These are phyloP conservation scores for Poecilus cupreus DNA, from an alignment of 2,888 invertebrate genomes.

Conservation along the genomic window DNA sequence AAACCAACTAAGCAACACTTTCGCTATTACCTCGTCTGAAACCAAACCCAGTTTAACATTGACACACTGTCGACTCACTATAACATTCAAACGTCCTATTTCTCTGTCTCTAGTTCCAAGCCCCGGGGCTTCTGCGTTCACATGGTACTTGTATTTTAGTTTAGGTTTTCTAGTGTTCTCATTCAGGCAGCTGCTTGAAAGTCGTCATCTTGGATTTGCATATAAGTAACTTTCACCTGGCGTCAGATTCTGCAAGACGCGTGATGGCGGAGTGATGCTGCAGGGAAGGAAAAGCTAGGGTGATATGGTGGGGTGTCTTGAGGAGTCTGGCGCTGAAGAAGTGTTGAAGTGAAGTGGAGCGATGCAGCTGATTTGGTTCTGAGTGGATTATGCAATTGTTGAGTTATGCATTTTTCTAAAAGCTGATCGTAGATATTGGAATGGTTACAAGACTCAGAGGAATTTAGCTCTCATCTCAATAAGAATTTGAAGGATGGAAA, in stretches of 20 bases:
- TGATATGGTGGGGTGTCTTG: not conserved
- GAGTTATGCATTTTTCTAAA: not conserved
- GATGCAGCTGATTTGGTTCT: not conserved
- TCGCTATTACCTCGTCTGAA: slow-evolving; percentile 15
- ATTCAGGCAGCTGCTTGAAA: slow-evolving; percentile 35
- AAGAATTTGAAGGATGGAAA: not conserved
- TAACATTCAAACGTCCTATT: not conserved
- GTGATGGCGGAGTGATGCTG: not conserved
- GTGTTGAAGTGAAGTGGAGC: not conserved
- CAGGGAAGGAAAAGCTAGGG: not conserved
- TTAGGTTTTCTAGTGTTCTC: slow-evolving; percentile 21
- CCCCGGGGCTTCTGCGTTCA: not conserved
- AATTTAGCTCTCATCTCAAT: not conserved
- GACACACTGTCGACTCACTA: slow-evolving; percentile 31
- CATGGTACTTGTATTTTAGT: slow-evolving; percentile 8
- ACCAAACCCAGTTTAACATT: slow-evolving; percentile 13
- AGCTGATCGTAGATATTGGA: not conserved
- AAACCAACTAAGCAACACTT: not conserved
- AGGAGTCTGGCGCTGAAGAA: not conserved
- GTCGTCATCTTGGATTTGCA: slow-evolving; percentile 11
- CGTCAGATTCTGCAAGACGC: not conserved
- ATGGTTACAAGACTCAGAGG: not conserved
- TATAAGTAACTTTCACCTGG: slow-evolving; percentile 21
- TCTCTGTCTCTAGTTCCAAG: not conserved
- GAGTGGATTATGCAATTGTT: not conserved